These are phyloP conservation scores for Gadopsis marmoratus DNA, from an alignment of 2,797 vertebrate genomes.

Conservation along the genomic window DNA sequence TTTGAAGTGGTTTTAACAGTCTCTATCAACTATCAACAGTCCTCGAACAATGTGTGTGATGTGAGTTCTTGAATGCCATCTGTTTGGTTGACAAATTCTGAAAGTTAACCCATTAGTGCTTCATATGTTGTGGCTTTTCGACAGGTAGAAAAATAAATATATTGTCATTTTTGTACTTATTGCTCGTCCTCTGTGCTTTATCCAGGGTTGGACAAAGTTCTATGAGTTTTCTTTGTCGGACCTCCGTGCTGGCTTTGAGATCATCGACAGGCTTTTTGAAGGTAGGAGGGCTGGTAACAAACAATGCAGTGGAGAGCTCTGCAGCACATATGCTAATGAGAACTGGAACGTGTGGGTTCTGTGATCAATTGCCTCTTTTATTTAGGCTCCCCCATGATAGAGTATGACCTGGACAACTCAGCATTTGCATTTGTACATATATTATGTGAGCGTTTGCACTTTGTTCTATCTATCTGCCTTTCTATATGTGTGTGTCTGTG, in stretches of 20 bases:
- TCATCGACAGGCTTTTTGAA: conserved; percentile 94
- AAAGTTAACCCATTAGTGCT: background rate
- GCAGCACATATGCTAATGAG: conserved; percentile 23
- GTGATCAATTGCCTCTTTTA: conserved; percentile 43
- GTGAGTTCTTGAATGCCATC: background rate
- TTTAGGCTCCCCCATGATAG: background rate
- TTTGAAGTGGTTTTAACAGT: background rate
- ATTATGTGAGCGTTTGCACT: background rate
- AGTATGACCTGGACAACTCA: conserved; percentile 6
- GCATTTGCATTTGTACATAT: conserved; percentile 27
- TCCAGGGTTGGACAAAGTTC: conserved; percentile 97
- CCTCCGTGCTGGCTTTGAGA: conserved; percentile 94
- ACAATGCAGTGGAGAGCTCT: background rate
- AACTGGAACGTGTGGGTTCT: conserved; percentile 8
- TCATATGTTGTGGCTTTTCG: background rate
- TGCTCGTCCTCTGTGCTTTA: conserved; percentile 21
- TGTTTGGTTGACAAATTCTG: conserved; percentile 9
- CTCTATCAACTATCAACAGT: background rate
- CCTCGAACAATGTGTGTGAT: background rate
- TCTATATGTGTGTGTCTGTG: background rate
- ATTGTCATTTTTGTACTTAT: background rate
- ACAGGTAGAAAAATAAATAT: background rate
- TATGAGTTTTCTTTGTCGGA: conserved; percentile 98
- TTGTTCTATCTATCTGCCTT: conserved; percentile 1
- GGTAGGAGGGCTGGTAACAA: conserved; percentile 80